Percentiles rank a stretch among this genome's conserved stretches.
Evolutionary conservation across 2,113 vertebrate genomes (phyloP).

Genomic region (Sylvia atricapilla): DNA sequence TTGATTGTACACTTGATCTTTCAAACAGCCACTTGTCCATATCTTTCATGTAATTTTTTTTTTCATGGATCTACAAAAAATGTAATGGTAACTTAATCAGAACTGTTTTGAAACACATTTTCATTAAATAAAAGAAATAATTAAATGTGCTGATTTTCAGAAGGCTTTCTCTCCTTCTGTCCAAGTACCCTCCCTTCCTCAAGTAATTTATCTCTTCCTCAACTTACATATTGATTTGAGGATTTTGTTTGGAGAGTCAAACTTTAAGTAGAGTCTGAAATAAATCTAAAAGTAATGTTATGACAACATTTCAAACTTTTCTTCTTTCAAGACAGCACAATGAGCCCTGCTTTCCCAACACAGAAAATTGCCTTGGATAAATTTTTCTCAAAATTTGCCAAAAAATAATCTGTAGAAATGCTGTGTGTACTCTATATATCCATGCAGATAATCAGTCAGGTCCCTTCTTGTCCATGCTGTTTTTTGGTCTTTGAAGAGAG

Average conservation of each 20-base stretch:
- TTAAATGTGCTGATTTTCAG: background rate
- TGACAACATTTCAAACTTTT: background rate
- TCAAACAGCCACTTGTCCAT: slow-evolving; percentile 8
- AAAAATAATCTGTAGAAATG: background rate
- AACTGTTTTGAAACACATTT: background rate
- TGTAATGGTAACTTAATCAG: background rate
- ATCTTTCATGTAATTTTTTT: background rate
- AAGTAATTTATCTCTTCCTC: background rate
- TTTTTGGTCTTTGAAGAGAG: background rate
- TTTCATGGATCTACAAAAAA: background rate
- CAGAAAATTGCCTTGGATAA: background rate
- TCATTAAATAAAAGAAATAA: background rate
- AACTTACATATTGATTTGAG: background rate
- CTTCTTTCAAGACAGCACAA: background rate
- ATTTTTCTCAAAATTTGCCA: background rate
- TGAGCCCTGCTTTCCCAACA: background rate
- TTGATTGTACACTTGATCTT: slow-evolving; percentile 30
- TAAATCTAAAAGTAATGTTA: background rate
- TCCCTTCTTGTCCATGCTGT: background rate
- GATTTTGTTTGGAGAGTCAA: background rate
- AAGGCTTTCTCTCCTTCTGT: background rate
- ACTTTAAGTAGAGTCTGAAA: background rate
- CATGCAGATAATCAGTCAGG: background rate
- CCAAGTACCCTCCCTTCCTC: background rate
- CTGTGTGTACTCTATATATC: background rate